Evolutionary conservation across 2,888 invertebrate species (phyloP).

Genomic region (Pelosia muscerda): DNA sequence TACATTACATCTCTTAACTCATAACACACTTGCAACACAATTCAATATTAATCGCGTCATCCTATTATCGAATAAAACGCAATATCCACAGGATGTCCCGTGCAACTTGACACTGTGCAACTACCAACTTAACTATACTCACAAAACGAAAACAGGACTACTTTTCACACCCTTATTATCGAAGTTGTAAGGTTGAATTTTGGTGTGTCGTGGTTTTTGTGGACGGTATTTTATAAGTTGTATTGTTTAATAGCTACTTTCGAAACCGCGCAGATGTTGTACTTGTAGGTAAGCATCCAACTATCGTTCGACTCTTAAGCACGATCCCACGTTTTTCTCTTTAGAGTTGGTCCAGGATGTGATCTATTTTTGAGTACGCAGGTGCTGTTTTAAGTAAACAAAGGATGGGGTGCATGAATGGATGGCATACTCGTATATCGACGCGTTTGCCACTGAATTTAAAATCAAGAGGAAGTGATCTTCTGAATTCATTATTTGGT

Average conservation of each 20-base stretch:
- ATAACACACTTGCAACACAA: constrained; percentile 18
- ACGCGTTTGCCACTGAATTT: too few species aligned
- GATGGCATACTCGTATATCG: not conserved
- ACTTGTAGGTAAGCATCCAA: constrained; percentile 30
- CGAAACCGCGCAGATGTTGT: constrained; percentile 37
- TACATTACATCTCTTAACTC: not conserved
- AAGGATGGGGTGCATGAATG: constrained; percentile 18
- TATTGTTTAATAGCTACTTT: constrained; percentile 45
- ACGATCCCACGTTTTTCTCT: constrained; percentile 73
- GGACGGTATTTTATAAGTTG: constrained; percentile 21
- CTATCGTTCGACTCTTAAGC: constrained; percentile 52
- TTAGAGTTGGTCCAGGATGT: constrained; percentile 60
- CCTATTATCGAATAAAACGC: constrained; percentile 38
- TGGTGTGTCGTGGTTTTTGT: not conserved
- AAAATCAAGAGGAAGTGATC: too few species aligned
- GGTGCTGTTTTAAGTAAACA: constrained; percentile 56
- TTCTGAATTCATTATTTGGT: too few species aligned
- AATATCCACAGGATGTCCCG: constrained; percentile 51
- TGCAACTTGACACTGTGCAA: constrained; percentile 48
- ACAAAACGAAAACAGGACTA: not conserved
- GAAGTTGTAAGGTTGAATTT: constrained; percentile 21
- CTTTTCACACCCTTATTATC: constrained; percentile 9
- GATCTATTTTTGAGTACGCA: constrained; percentile 62
- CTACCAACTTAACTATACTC: constrained; percentile 26
- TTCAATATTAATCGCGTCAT: constrained; percentile 35